A percentile compares a stretch with the other conserved stretches of the same genome.
Conservation (phyloP, 2,888 invertebrate genomes). For the Aricia artaxerxes region DNA sequence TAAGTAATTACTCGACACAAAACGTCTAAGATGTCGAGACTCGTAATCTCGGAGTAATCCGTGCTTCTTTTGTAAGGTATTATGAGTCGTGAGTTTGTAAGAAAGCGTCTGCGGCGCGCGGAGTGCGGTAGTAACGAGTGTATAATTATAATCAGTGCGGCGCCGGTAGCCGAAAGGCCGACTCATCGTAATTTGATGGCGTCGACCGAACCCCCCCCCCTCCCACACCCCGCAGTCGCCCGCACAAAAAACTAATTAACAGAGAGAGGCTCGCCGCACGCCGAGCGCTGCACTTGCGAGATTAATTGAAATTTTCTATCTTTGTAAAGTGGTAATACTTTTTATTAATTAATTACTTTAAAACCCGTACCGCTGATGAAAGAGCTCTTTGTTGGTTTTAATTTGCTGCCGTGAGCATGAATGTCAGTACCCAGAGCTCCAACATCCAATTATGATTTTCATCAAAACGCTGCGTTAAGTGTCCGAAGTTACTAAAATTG, state of each 20-base stretch:
- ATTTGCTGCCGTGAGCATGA: conserved; percentile 1
- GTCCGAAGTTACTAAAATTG: neutral
- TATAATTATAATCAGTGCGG: conserved; percentile 72
- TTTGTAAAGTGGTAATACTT: conserved; percentile 29
- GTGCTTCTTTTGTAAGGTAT: conserved; percentile 9
- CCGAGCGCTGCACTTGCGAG: conserved; percentile 42
- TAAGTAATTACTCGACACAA: conserved; percentile 4
- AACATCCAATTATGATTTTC: conserved; percentile 9
- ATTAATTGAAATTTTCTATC: conserved; percentile 41
- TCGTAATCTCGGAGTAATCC: conserved; percentile 10
- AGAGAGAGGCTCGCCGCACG: conserved; percentile 61
- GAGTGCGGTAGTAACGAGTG: conserved; percentile 80
- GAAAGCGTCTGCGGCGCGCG: conserved; percentile 46
- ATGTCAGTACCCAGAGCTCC: neutral
- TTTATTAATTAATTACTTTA: conserved; percentile 35
- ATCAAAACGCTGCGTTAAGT: neutral
- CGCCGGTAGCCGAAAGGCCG: conserved; percentile 76
- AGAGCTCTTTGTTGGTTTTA: conserved; percentile 19
- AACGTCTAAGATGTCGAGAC: conserved; percentile 4
- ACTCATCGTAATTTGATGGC: conserved; percentile 81
- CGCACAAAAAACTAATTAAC: conserved; percentile 79
- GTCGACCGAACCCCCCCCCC: conserved; percentile 69
- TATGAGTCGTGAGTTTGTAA: conserved; percentile 23
- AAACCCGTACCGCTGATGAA: conserved; percentile 1
- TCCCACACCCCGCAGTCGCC: conserved; percentile 55